Evolutionary conservation across 1,140 invertebrate species (phyloP).

Genomic region (Drosophila asahinai): DNA sequence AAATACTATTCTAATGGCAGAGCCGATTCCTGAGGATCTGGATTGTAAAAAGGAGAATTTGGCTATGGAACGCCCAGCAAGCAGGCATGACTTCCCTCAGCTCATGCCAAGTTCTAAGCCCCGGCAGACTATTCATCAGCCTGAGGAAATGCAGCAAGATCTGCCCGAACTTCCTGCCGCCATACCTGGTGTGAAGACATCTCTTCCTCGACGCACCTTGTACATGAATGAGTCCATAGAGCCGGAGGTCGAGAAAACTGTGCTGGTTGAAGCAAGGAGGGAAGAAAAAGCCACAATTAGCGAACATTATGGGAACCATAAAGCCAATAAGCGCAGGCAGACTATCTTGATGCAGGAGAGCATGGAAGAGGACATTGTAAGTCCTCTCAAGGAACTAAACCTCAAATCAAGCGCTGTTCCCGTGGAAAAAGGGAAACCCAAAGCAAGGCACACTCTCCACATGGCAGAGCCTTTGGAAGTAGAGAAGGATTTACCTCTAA

Average conservation of each 20-base stretch:
- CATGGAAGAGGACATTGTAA: slow-evolving; percentile 38
- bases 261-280: neutral
- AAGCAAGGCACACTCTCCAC: slow-evolving; percentile 11
- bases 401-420: neutral
- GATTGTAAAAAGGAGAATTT: neutral
- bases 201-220: slow-evolving; percentile 9
- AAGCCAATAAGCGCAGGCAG: slow-evolving; percentile 7
- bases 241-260: neutral
- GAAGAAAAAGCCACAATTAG: neutral
- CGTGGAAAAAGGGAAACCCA: neutral
- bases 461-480: slow-evolving; percentile 14
- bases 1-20: neutral
- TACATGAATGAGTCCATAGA: slow-evolving; percentile 38
- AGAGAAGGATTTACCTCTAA: slow-evolving; percentile 7
- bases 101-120: neutral
- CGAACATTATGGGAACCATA: neutral
- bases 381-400: slow-evolving; percentile 18
- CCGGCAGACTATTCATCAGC: neutral
- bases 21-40: neutral
- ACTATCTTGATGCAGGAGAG: slow-evolving; percentile 34
- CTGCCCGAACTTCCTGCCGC: neutral
- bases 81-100: neutral
- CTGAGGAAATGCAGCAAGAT: slow-evolving; percentile 10
- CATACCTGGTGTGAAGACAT: too few relatives aligned
- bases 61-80: neutral